Base-by-base conservation (phyloP, 2,888 invertebrate genomes). In the Nymphalis c-album region DNA sequence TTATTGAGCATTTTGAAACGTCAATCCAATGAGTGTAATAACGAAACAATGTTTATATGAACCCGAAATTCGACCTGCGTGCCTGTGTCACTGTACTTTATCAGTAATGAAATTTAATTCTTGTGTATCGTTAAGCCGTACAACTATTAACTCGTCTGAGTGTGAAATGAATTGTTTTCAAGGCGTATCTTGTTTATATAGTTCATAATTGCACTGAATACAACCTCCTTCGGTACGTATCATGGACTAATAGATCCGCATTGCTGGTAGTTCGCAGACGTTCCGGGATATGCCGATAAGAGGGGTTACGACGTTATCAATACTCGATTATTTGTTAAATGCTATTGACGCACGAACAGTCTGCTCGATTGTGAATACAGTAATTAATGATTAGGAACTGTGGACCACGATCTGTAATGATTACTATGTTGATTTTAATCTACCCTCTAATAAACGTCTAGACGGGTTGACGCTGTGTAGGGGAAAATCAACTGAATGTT, bases 241-340 rank as follows among this genome's bases (percentile, higher is more conserved):
- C 73, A 78, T 85, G 84, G 84, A 81, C 81, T 84, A 86, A 85
- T 84, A 84, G 81, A 82, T 85, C 82, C 85, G 83, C 78, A 77
- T 78, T 75, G 80, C 77, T 78, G 73, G 73, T 79, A 81, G 83
- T 83, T 83, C 82, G 85, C 87, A 91, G 91, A 91, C 91, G 90
- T 88, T 90, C 91, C 91, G 90, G 91, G 88, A 90, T 89, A 84
- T 80, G 77, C 71, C 73, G 91, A 91, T 91, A 91, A 87, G 81
- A 87, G 82, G 79, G 90, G 91, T 91, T 87, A 90, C 80, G 74
- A 78, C 87, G 88, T 89, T 91, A 91, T 91, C 91, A 74, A 72
- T 70, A 67, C 51, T 67, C 71, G 76, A 83, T 80, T 87, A 88
- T 90, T 90, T 90, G 87, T 90, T 86, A 86, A 87, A 87, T 83